Evolutionary conservation across 2,888 invertebrate species (phyloP), one percentile per base, ranked within the genome.

Genomic region (Diplazon laetatorius): DNA sequence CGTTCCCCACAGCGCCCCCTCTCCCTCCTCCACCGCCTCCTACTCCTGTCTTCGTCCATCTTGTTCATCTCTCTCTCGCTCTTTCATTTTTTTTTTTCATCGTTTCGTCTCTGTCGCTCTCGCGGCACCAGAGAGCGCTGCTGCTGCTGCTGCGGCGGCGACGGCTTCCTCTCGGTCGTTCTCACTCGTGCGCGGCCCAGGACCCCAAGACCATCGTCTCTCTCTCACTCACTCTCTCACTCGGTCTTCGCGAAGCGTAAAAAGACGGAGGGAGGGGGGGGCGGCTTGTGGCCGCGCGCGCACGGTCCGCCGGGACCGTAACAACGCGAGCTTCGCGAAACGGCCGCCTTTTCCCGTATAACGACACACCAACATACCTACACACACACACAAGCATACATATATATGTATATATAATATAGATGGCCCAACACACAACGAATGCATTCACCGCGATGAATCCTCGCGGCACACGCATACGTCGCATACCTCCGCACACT

Each of bases 201-300:
- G 30, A 6, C 9, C 30, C n/a, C n/a, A n/a, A n/a, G n/a, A n/a
- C 5, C 30, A 35, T 25, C 30, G 30, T 86, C 84, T 85, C 85
- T 85, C 84, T 77, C 82, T 71, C 20, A 5, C 30, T 30, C 30
- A 5, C 30, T 30, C 20, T 30, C 30, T 30, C 30, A 5, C 30
- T 30, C 30, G 30, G 30, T 30, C 59, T 59, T 52, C 30, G 48
- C 35, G 79, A 84, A 78, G 80, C 81, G 87, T 87, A 89, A 90
- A 89, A 90, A 90, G 87, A 84, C 85, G 85, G 86, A n/a, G n/a
- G n/a, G n/a, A n/a, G n/a, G n/a, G n/a, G n/a, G n/a, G n/a, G n/a
- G n/a, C n/a, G 84, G 87, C 87, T 86, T 85, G 83, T 84, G 84
- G 82, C 30, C 75, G 63, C 52, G 74, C 60, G 35, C 65, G 63